Evolutionary conservation across 2,888 invertebrate genomes (phyloP), one percentile per base, ranked within the genome.

Genomic region (Sialis lutaria): DNA sequence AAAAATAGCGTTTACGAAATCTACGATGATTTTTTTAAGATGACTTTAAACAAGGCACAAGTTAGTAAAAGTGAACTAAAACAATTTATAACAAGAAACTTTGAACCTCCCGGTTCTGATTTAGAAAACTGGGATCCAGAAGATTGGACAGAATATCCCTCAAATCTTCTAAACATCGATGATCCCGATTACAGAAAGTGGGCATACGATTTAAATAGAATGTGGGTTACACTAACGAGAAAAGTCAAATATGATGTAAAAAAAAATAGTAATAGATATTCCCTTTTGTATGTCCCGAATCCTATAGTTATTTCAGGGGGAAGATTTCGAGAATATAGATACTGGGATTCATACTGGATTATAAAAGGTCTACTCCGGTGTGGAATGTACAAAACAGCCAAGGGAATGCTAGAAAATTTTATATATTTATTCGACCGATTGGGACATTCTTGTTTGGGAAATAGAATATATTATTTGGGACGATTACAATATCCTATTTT

Each of bases 281-380:
- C 63, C 5, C 53, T 64, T 7, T 56, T 64, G 47, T 58, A 54
- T 48, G 59, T 59, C 68, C 75, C 47, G 65, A 77, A 44, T 64
- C 68, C 49, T 74, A 80, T 81, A 50, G 73, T 82, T 33, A 76
- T 74, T 54, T 85, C 74, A 10, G 77, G 85, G 53, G 74, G 89
- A 51, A 57, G 89, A 60, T 74, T 89, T 67, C 65, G 68, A 56
- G 83, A 82, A 58, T 68, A 80, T 47, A 89, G 88, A 61, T 89
- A 89, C 60, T 89, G 90, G 89, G 90, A 90, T 58, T 78, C 87
- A 0, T 90, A 82, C 61, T 90, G 89, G 88, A 83, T 86, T 45
- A 70, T 89, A 40, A 79, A 82, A 58, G 89, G 89, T 0, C 67
- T 90, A 4, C 65, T 90, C 1, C 67, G 81, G 6, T 82, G 82